A percentile compares a stretch with the other conserved stretches of the same genome.
Evolutionary conservation across 1,140 invertebrate species (phyloP).

Genomic region (Harlomillsia oculata): DNA sequence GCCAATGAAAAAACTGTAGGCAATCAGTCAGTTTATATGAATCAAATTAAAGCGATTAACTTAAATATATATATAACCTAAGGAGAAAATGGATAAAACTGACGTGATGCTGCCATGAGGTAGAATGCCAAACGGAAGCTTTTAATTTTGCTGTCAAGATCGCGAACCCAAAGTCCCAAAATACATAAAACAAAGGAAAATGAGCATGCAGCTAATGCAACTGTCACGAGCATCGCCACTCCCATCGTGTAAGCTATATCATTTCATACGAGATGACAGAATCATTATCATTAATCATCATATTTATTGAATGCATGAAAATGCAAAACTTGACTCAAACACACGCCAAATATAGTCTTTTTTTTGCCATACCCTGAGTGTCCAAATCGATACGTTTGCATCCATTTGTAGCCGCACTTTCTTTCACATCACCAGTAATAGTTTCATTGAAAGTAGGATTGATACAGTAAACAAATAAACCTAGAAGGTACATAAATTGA

Average conservation of each 20-base stretch:
- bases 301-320: too few species aligned
- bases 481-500: not conserved
- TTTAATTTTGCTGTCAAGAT: constrained; percentile 26
- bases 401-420: constrained; percentile 28
- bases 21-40: not conserved
- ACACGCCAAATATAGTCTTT: too few species aligned
- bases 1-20: not conserved
- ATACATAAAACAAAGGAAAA: constrained; percentile 15
- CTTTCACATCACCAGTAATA: constrained; percentile 15
- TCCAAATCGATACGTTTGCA: constrained; percentile 37
- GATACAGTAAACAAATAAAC: constrained; percentile 21
- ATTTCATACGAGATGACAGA: not conserved
- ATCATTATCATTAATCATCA: not conserved
- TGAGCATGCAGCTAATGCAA: constrained; percentile 6
- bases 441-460: constrained; percentile 11
- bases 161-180: constrained; percentile 18
- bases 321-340: too few species aligned
- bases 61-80: not conserved
- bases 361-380: constrained; percentile 30
- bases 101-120: constrained; percentile 16
- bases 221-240: constrained; percentile 8
- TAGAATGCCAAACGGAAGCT: constrained; percentile 17
- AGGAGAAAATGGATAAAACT: not conserved
- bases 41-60: not conserved
- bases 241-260: constrained; percentile 15